phyloP scores from a whole-genome alignment of 2,888 invertebrate species.

The Heliconius sara region DNA sequence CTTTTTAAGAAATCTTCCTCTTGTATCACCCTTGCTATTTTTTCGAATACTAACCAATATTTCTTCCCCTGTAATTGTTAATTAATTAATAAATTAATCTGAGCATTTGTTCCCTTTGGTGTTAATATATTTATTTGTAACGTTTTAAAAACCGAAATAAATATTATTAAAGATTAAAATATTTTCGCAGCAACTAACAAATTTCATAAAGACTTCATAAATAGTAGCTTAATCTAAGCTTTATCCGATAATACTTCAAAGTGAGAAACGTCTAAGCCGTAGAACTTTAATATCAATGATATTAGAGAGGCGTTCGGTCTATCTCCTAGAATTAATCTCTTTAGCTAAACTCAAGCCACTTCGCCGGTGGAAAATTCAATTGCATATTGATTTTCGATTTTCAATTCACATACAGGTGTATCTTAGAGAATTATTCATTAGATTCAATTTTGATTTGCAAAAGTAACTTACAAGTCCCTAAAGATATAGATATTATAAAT shows the following conservation, averaged over 20 bases:
- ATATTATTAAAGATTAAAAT: no score
- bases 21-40: no score
- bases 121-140: no score
- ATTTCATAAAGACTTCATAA: neutral
- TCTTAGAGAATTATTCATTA: conserved; percentile 12
- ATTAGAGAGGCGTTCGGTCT: conserved; percentile 34
- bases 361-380: conserved; percentile 32
- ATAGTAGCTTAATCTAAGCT: conserved; percentile 1
- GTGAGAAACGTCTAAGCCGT: conserved; percentile 6
- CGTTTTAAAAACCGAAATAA: no score
- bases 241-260: conserved; percentile 6
- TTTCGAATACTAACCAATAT: no score
- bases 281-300: conserved; percentile 31
- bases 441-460: neutral
- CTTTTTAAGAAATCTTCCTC: no score
- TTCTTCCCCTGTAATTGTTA: no score
- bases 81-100: no score
- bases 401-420: conserved; percentile 31
- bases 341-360: conserved; percentile 38
- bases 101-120: no score
- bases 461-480: neutral
- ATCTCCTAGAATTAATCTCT: conserved; percentile 36
- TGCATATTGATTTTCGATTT: conserved; percentile 43
- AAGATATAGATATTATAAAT: no score
- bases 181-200: neutral